Conservation (phyloP, 53 echinoderm and acorn worm species). For the Crossaster papposus region DNA sequence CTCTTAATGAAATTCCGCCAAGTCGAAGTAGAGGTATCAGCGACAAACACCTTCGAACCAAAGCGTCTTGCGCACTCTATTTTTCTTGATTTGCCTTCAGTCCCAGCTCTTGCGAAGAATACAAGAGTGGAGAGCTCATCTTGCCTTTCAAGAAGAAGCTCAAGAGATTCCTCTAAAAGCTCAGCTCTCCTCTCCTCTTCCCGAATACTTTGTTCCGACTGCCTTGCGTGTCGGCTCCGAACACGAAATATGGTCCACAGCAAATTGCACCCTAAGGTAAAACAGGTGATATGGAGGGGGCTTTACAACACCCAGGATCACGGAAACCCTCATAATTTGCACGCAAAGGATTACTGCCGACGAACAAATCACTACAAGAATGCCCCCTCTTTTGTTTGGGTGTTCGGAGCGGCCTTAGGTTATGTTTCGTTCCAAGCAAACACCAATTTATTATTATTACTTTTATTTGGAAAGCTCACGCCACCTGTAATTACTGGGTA, state of each 20-base stretch:
- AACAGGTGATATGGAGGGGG: slow-evolving; percentile 28
- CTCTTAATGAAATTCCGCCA: slow-evolving; percentile 41
- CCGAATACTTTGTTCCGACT: background rate
- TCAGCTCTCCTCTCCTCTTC: background rate
- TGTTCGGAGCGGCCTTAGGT: slow-evolving; percentile 3
- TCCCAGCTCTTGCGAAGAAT: background rate
- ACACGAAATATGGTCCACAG: background rate
- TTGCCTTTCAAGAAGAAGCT: background rate
- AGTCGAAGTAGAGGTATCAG: background rate
- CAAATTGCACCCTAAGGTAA: slow-evolving; percentile 16
- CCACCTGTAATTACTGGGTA: background rate
- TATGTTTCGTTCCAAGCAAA: background rate
- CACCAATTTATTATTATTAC: too few species aligned
- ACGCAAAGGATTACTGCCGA: slow-evolving; percentile 30
- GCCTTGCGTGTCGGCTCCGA: slow-evolving; percentile 8
- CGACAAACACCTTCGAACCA: background rate
- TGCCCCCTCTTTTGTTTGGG: background rate
- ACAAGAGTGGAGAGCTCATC: background rate
- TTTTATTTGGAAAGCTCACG: background rate
- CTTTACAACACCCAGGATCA: background rate
- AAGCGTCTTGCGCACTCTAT: background rate
- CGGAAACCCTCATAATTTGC: background rate
- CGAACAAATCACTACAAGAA: slow-evolving; percentile 4
- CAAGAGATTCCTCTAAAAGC: background rate
- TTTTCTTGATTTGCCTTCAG: background rate